Base-by-base conservation (phyloP, 35 echinoderm and acorn worm genomes). In the Ophioderma brevispina region DNA sequence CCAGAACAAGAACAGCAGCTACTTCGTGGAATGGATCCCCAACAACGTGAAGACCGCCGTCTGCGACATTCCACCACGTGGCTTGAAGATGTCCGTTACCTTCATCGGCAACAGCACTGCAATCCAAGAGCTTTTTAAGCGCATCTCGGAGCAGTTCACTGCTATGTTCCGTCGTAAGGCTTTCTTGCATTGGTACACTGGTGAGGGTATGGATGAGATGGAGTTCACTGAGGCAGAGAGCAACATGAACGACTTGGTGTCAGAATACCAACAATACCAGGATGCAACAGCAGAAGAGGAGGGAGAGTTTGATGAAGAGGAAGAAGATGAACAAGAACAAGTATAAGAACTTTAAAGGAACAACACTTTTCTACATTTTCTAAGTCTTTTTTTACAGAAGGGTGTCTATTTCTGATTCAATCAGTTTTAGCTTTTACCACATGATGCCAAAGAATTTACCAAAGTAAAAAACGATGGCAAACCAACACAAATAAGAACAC, bases 1-100 rank as follows among this genome's bases (percentile, higher is more conserved):
- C 36, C 95, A 97, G 80, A 97, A 97, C 92, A 97, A 97, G 92
- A 97, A 97, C 95, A 97, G 95, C 95, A 97, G 95, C 95, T 97
- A 97, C 95, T 97, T 95, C 80, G 94, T 95, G 23, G 93, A 95
- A 95, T 95, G 93, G 93, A 95, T 95, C 93, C 93, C 93, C 30
- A 95, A 95, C 90, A 95, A 95, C 81, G 94, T 95, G 42, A 91
- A 92, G 84, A 92, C 89, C 81, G 94, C 90, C 19, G 82, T 85
- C 82, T 90, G 94, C 55, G 94, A 96, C 78, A 92, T 96, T 78
- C 94, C 94, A 90, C 89, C 94, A 82, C 81, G 87, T 50, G 94
- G 94, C 39, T 78, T 95, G 5, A 95, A 95, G 89, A 95, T 95
- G 93, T 91, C 93, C 55, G 89, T 30, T 55, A 95, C 93, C 42